These are phyloP conservation scores for Drosophila nr. perissopoda DNA, from an alignment of 2,888 invertebrate genomes.

Conservation along the genomic window DNA sequence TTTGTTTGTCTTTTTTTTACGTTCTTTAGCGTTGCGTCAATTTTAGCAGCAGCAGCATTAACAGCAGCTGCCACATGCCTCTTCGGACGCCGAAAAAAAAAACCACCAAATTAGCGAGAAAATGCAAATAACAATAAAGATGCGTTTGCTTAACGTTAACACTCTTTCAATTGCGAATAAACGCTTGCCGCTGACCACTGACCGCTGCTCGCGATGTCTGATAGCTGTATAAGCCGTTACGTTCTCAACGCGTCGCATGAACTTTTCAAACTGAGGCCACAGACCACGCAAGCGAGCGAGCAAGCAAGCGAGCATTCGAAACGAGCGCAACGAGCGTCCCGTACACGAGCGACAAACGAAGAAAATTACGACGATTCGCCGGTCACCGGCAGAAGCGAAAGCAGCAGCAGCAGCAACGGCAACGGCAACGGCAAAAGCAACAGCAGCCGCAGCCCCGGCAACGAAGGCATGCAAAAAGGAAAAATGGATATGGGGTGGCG, in stretches of 20 bases:
- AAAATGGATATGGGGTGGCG: constrained; percentile 26
- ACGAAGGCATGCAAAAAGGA: constrained; percentile 24
- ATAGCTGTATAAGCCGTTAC: constrained; percentile 53
- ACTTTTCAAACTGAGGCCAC: constrained; percentile 77
- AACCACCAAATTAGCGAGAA: constrained; percentile 11
- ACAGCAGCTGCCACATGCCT: constrained; percentile 26
- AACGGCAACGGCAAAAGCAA: constrained; percentile 5
- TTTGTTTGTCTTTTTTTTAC: constrained; percentile 20
- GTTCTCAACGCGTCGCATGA: constrained; percentile 77
- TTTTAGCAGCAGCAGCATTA: constrained; percentile 13
- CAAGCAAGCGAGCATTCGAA: constrained; percentile 37
- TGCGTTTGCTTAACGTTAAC: constrained; percentile 45
- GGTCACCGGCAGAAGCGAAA: constrained; percentile 56
- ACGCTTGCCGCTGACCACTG: constrained; percentile 39
- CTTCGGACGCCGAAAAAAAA: constrained; percentile 10
- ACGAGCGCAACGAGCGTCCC: constrained; percentile 27
- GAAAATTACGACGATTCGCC: constrained; percentile 39
- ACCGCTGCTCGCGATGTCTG: constrained; percentile 23
- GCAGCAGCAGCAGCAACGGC: constrained; percentile 19
- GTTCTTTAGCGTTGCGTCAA: constrained; percentile 35
- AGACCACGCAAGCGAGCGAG: constrained; percentile 51
- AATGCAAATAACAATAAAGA: constrained; percentile 59
- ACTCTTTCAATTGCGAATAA: constrained; percentile 46
- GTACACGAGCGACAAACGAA: constrained; percentile 40
- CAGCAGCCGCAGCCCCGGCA: constrained; percentile 7